Percentiles rank a stretch among this genome's conserved stretches.
Evolutionary conservation across 2,797 vertebrate species (phyloP).

Genomic region (Adrianichthys oophorus): DNA sequence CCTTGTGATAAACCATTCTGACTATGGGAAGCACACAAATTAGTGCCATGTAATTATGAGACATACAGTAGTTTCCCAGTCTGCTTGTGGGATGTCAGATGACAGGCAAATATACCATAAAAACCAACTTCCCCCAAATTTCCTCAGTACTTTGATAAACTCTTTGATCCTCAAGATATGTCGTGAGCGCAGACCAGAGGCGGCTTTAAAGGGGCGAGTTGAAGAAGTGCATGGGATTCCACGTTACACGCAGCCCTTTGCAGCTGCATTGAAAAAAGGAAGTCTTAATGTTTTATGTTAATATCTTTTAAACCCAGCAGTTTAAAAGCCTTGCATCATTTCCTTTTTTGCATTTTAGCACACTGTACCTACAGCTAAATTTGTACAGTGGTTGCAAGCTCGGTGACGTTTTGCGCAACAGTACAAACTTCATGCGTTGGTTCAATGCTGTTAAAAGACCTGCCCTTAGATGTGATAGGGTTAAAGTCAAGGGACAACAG

Average conservation of each 20-base stretch:
- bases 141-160: conserved; percentile 64
- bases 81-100: conserved; percentile 57
- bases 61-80: conserved; percentile 49
- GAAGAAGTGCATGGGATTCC: conserved; percentile 31
- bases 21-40: conserved; percentile 63
- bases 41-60: conserved; percentile 66
- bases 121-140: conserved; percentile 58
- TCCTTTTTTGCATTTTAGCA: background rate
- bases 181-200: conserved; percentile 49
- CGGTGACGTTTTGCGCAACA: conserved; percentile 3
- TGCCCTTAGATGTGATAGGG: conserved; percentile 23
- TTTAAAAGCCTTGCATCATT: background rate
- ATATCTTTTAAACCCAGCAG: background rate
- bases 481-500: conserved; percentile 42
- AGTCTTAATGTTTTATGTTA: conserved; percentile 11
- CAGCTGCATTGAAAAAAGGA: conserved; percentile 18
- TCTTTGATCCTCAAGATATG: conserved; percentile 62
- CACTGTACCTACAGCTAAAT: conserved; percentile 12
- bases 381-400: conserved; percentile 4
- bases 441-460: conserved; percentile 1
- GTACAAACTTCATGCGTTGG: conserved; percentile 11
- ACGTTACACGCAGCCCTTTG: conserved; percentile 22
- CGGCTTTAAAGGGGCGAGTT: conserved; percentile 33
- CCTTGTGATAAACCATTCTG: conserved; percentile 26
- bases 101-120: conserved; percentile 64